Percentiles rank a stretch among this genome's conserved stretches.
These are phyloP conservation scores for Limnothrissa miodon DNA, from an alignment of 2,113 vertebrate genomes.

Conservation along the genomic window DNA sequence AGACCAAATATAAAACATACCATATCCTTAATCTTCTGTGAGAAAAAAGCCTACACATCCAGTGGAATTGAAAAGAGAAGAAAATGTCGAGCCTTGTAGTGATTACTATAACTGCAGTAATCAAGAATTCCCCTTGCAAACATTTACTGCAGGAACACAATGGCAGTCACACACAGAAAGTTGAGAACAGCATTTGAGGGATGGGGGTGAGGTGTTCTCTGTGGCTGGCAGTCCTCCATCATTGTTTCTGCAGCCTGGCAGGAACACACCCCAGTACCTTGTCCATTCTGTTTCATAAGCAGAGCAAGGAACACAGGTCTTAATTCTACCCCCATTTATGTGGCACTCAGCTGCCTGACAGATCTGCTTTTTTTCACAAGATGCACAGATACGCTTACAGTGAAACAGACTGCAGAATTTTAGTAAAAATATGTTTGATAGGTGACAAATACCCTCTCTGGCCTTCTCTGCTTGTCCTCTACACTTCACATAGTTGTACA, in stretches of 20 bases:
- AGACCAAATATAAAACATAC: too few species aligned
- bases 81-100: not conserved
- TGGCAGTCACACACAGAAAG: not conserved
- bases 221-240: not conserved
- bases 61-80: not conserved
- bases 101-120: not conserved
- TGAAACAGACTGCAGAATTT: not conserved
- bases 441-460: not conserved
- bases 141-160: not conserved
- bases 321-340: not conserved
- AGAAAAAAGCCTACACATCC: not conserved
- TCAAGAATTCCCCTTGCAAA: not conserved
- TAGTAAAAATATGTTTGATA: not conserved
- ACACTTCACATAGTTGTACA: not conserved
- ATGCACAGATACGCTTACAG: not conserved
- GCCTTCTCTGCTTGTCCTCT: not conserved
- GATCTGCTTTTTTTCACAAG: not conserved
- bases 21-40: not conserved
- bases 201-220: not conserved
- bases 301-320: not conserved
- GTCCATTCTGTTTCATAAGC: not conserved
- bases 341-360: not conserved
- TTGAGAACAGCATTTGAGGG: not conserved
- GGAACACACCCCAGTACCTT: not conserved
- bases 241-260: not conserved